Conservation (phyloP, 2,888 invertebrate species). For the Agapostemon virescens region DNA sequence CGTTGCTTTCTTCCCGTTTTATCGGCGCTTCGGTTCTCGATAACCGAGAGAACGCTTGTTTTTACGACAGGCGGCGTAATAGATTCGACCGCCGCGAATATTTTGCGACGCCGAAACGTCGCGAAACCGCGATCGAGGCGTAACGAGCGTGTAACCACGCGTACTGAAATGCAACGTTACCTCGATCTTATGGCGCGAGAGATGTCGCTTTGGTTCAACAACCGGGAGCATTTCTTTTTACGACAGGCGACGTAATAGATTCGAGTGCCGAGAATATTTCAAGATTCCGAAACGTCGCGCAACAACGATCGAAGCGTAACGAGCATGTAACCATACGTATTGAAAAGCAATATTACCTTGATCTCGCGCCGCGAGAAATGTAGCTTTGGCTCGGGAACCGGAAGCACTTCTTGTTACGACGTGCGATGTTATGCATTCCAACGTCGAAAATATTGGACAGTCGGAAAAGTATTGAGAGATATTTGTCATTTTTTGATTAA, state of each 20-base stretch:
- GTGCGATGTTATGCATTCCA: too few relatives aligned
- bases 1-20: conserved; percentile 17
- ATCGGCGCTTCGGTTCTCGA: neutral
- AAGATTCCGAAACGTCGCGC: too few relatives aligned
- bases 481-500: too few relatives aligned
- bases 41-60: neutral
- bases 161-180: too few relatives aligned
- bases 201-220: neutral
- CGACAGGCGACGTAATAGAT: too few relatives aligned
- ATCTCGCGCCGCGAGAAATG: neutral
- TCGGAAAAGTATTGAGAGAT: too few relatives aligned
- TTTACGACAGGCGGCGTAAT: neutral
- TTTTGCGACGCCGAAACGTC: neutral
- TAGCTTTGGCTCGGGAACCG: neutral
- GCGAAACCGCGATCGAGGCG: neutral
- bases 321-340: neutral
- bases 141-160: neutral
- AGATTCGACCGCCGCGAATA: neutral
- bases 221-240: neutral
- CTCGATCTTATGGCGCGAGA: neutral
- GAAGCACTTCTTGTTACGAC: neutral
- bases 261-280: neutral
- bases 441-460: too few relatives aligned
- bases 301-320: neutral
- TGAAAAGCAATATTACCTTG: too few relatives aligned